Percentiles rank a stretch among this genome's conserved stretches.
These are phyloP conservation scores for Stegostoma tigrinum DNA, from an alignment of 2,113 vertebrate species.

Conservation along the genomic window DNA sequence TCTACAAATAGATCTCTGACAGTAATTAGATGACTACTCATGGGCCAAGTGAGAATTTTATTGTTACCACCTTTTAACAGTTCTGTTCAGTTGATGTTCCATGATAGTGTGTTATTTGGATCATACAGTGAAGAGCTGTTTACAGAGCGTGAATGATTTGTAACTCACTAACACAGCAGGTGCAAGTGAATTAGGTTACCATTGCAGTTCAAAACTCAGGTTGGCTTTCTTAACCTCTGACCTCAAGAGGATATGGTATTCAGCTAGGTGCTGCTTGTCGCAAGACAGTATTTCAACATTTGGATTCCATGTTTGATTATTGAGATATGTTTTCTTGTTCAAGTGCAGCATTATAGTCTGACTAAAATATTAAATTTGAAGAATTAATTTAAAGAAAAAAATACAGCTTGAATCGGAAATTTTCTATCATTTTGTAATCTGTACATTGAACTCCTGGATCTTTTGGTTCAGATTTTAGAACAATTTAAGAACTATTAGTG, in stretches of 20 bases:
- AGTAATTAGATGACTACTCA: background rate
- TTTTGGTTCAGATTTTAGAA: background rate
- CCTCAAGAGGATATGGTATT: background rate
- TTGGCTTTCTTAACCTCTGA: conserved; percentile 31
- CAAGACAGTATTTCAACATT: background rate
- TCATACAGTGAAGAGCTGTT: background rate
- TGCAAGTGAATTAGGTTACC: conserved; percentile 30
- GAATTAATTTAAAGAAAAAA: background rate
- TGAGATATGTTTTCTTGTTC: background rate
- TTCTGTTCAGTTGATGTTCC: background rate
- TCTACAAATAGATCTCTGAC: background rate
- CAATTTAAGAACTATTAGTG: background rate
- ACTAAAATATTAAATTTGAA: background rate
- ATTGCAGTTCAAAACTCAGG: background rate
- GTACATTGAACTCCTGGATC: background rate
- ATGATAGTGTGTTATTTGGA: background rate
- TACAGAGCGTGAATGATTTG: conserved; percentile 12
- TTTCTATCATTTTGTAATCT: background rate
- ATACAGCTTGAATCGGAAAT: background rate
- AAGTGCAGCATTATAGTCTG: background rate
- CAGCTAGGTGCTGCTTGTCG: background rate
- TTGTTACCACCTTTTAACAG: background rate
- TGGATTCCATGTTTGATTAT: background rate
- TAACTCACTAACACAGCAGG: conserved; percentile 6
- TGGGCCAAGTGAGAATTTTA: background rate